Base-by-base conservation (phyloP, 2,888 invertebrate genomes). In the Rhorus exstirpatorius region DNA sequence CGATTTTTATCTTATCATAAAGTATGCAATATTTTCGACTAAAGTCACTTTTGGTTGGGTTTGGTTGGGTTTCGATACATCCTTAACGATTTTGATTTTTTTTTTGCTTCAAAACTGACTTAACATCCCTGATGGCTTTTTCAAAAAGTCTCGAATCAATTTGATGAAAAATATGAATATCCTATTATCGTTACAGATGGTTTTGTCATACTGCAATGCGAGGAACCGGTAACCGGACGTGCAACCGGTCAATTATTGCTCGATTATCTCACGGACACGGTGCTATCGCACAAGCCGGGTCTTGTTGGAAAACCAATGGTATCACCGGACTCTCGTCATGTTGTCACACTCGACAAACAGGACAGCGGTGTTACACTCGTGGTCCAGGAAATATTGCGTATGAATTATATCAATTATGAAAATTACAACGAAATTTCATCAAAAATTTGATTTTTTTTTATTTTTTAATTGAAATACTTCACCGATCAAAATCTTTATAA, bases 251-350 rank as follows among this genome's bases (percentile, higher is more conserved):
- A 96, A 92, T 92, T 96, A 44, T 93, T 96, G 14, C 91, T 96
- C 86, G 96, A 97, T 92, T 96, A 96, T 89, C 93, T 96, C 82
- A 96, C 96, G 0, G 96, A 96, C 91, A 95, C 95, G 0, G 95
- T 96, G 21, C 93, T 96, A 17, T 94, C 94, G 26, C 94, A 95
- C 82, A 95, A 95, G 88, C 94, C 95, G 0, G 94, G 94, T 61
- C 93, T 96, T 63, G 93, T 95, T 81, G 96, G 96, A 0, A 93
- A 93, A 68, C 96, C 96, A 0, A 94, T 94, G 87, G 94, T 96
- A 51, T 95, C 96, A 4, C 96, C 96, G 0, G 96, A 96, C 92
- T 96, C 96, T 26, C 93, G 96, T 80, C 94, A 95, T 87, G 93
- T 96, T 67, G 95, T 96, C 70, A 96, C 96, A 6, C 93, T 96